Conservation (phyloP, 2,113 vertebrate genomes). For the Lathamus discolor region DNA sequence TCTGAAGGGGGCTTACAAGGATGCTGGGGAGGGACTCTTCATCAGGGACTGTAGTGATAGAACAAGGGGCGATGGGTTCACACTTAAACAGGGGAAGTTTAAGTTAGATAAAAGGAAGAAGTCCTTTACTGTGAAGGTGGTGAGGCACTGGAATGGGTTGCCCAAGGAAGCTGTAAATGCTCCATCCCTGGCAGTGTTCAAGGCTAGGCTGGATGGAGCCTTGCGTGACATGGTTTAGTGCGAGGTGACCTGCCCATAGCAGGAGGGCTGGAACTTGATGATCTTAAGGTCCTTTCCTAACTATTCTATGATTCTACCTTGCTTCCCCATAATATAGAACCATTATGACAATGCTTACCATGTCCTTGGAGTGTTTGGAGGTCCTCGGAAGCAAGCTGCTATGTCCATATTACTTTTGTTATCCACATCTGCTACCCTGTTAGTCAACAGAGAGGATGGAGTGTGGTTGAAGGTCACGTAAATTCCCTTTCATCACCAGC, state of each 20-base stretch:
- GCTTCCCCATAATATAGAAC: neutral
- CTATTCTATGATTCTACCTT: neutral
- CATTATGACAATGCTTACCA: neutral
- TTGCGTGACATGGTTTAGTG: neutral
- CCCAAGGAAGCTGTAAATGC: neutral
- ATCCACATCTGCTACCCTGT: neutral
- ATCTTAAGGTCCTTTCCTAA: neutral
- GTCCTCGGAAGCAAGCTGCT: neutral
- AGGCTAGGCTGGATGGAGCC: neutral
- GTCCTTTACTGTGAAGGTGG: neutral
- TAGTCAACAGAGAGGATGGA: neutral
- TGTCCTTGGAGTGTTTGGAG: neutral
- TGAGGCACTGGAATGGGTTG: neutral
- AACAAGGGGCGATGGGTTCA: neutral
- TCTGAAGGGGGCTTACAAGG: neutral
- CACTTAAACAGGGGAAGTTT: neutral
- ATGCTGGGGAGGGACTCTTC: neutral
- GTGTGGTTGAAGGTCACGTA: neutral
- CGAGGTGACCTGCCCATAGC: neutral
- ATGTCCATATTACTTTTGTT: neutral
- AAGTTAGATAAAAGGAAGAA: neutral
- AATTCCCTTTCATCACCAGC: neutral
- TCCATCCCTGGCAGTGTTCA: neutral
- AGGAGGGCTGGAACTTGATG: neutral
- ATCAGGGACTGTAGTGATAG: too few relatives aligned